These are phyloP conservation scores for Imbricaverruca yamaguchii DNA, from an alignment of 2,888 invertebrate genomes.

Conservation along the genomic window DNA sequence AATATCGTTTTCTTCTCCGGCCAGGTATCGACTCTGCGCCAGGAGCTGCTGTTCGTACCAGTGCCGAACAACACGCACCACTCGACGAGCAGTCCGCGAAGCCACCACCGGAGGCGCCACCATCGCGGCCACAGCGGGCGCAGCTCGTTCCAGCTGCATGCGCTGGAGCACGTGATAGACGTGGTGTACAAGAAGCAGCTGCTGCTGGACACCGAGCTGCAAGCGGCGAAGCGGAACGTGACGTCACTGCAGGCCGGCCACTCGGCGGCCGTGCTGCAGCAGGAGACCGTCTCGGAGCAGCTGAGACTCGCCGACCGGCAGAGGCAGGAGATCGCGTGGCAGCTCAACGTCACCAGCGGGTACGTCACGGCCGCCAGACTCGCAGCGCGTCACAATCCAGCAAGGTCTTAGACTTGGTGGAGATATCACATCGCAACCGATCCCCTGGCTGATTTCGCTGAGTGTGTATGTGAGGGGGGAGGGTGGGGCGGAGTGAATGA, in stretches of 20 bases:
- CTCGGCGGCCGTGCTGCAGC: background rate
- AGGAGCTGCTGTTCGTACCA: background rate
- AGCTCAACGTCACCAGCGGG: slow-evolving; percentile 1
- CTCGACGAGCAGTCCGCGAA: background rate
- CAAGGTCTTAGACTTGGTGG: too few relatives aligned
- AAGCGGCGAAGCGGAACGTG: background rate
- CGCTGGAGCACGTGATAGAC: background rate
- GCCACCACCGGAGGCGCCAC: background rate
- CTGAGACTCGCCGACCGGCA: background rate
- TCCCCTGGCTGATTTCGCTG: too few relatives aligned
- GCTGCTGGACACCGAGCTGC: background rate
- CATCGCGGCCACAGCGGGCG: background rate
- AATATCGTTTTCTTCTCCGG: too few relatives aligned
- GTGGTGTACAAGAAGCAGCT: background rate
- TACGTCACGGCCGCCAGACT: background rate
- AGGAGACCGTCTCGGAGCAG: background rate
- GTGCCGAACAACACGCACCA: background rate
- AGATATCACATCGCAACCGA: too few relatives aligned
- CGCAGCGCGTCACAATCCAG: too few relatives aligned
- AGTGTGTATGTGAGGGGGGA: too few relatives aligned
- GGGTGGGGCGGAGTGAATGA: too few relatives aligned
- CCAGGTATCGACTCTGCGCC: background rate
- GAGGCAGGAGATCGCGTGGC: background rate
- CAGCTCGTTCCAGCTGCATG: background rate
- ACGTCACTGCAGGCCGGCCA: background rate